Conservation (phyloP, 2,113 vertebrate species). For the Cairina moschata region DNA sequence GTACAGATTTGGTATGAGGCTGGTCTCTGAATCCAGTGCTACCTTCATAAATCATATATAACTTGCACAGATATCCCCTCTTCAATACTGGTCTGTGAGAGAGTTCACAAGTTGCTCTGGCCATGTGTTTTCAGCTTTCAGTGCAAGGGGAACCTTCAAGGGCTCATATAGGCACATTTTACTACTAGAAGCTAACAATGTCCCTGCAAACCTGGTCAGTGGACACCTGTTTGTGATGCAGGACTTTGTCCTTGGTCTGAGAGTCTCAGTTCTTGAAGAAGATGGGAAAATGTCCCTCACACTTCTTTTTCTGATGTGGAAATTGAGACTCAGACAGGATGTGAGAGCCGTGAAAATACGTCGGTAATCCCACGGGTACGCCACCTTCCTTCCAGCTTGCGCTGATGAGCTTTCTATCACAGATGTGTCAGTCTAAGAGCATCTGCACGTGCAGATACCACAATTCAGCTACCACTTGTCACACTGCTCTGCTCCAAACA, state of each 20-base stretch:
- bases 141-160: not conserved
- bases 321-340: conserved; percentile 21
- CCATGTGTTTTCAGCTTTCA: not conserved
- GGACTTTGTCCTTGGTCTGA: not conserved
- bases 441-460: not conserved
- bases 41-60: not conserved
- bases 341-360: not conserved
- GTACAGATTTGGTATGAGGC: not conserved
- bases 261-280: not conserved
- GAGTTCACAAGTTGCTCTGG: not conserved
- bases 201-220: not conserved
- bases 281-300: not conserved
- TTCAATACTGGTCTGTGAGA: not conserved
- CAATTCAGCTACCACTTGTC: not conserved
- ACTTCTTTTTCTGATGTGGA: not conserved
- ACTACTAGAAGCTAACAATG: not conserved
- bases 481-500: not conserved
- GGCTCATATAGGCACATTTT: not conserved
- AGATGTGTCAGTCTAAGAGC: not conserved
- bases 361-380: accelerated
- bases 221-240: not conserved
- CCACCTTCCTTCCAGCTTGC: not conserved
- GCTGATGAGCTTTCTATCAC: not conserved
- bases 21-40: not conserved
- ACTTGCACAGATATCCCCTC: not conserved